Base-by-base conservation (phyloP, 2,113 vertebrate genomes). In the Meleagris gallopavo region DNA sequence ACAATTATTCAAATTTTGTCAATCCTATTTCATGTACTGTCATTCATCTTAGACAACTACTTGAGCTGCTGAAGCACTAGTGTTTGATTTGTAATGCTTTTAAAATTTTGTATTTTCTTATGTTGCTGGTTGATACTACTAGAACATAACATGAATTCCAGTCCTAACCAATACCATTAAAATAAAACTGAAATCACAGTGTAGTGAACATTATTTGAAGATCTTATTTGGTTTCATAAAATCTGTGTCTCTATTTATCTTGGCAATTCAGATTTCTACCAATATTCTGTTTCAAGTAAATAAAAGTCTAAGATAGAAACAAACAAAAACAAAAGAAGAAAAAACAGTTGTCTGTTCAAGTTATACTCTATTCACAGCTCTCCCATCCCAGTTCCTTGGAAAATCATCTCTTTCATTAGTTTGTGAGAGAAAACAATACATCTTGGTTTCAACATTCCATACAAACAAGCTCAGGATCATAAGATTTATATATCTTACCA, bases 1-100 rank as follows among this genome's bases (percentile, higher is more conserved):
- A 55, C 77, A 36, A 82, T 61, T 43, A 58, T 73, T 95, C 75
- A 88, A n/a, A 45, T 93, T 91, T 96, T 93, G 72, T 40, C 66
- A 89, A 58, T 89, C 16, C 20, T 91, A 74, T 93, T 95, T 86
- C 79, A 80, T 91, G 71, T 43, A 34, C 22, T 95, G 78, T 70
- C 87, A 94, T 60, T 94, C 48, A 83, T 73, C 34, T 87, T 52
- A 91, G 88, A 52, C n/a, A 89, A 79, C 45, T 71, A 5, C 40
- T 41, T 69, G 21, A 85, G 18, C 45, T 85, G 9, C n/a, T 70
- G 32, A 77, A 94, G 38, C 34, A 46, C n/a, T 60, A 41, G 6
- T 71, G 55, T 77, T 94, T 93, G 27, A 58, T 73, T 80, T 79
- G 69, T 34, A 70, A 58, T 58, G 29, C 24, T 73, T 84, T 41